Percentiles rank a stretch among this genome's conserved stretches.
Evolutionary conservation across 2,888 invertebrate genomes (phyloP).

Genomic region (Hoplodrina ambigua): DNA sequence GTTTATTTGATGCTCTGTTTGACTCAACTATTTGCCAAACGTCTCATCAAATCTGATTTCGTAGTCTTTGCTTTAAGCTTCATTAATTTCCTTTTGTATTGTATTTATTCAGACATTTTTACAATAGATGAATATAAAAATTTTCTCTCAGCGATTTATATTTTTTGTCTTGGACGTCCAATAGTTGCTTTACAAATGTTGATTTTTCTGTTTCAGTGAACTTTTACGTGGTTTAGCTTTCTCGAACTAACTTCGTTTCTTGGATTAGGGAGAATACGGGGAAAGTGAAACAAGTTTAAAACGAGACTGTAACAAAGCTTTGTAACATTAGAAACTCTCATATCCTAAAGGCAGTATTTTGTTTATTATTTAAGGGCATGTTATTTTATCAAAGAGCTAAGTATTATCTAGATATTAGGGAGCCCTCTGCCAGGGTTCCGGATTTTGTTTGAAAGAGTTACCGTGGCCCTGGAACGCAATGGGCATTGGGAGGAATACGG

Average conservation of each 20-base stretch:
- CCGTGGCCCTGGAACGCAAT: too few species aligned
- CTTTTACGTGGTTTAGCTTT: neutral
- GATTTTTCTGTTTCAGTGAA: constrained; percentile 7
- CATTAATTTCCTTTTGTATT: constrained; percentile 8
- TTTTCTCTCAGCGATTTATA: neutral
- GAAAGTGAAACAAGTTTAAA: constrained; percentile 1
- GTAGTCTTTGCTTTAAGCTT: constrained; percentile 2
- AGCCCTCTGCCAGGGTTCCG: too few species aligned
- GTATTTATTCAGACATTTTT: neutral
- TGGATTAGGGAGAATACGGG: constrained; percentile 2
- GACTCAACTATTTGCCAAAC: neutral
- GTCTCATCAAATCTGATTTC: neutral
- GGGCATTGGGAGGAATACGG: too few species aligned
- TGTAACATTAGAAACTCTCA: neutral
- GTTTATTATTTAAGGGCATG: constrained; percentile 20
- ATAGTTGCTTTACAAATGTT: neutral
- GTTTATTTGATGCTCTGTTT: constrained; percentile 14
- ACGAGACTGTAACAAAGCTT: neutral
- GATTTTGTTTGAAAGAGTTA: too few species aligned
- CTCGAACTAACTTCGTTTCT: constrained; percentile 1
- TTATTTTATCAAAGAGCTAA: constrained; percentile 1
- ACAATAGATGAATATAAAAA: neutral
- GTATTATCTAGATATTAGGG: too few species aligned
- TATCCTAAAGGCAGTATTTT: neutral
- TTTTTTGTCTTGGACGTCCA: neutral